Base-by-base conservation (phyloP, 2,113 vertebrate genomes). In the Sphaerodactylus townsendi region DNA sequence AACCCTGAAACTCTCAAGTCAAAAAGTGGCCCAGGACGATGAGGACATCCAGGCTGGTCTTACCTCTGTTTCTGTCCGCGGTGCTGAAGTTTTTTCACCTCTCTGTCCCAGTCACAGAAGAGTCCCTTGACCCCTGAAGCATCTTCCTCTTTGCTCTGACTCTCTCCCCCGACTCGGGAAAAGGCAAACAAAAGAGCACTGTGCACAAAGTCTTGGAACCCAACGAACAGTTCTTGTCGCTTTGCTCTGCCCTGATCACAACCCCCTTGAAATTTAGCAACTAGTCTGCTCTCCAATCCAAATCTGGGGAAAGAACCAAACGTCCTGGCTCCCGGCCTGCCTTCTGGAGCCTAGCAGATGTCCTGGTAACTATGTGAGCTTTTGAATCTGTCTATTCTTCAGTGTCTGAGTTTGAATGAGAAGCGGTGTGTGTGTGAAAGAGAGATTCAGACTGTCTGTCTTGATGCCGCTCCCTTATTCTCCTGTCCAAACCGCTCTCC, bases 251-350 rank as follows among this genome's bases (percentile, higher is more conserved):
- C 82, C 82, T 59, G 83, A 72, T 85, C 75, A 64, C 56, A 85
- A 44, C 65, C 82, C 53, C 21, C 41, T 77, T 70, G 39, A 33
- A 56, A 70, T 70, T 66, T 46, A 44, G 83, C 50, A 28, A 79
- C 68, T 79, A 21, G 50, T 35, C 39, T 71, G 74, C 68, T 37
- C 66, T 72, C 76, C 77, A n/a, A 72, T 35, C 39, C 53, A 79
- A 33, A 85, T 85, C 70, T 85, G 83, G 83, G 76, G 83, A 62
- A 48, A 25, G 83, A 79, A 85, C 83, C 83, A 64, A 85, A 85
- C 33, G 83, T 85, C 77, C 83, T 85, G 83, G 83, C 83, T 85
- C 39, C 9, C 23, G 35, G 66, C 83, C 76, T 1, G 64, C 83
- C 83, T 72, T 79, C 76, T 84, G 83, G 62, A 78, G 71, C 66